phyloP scores from a whole-genome alignment of 1,140 invertebrate genomes.

The Macrosteles quadrilineatus region DNA sequence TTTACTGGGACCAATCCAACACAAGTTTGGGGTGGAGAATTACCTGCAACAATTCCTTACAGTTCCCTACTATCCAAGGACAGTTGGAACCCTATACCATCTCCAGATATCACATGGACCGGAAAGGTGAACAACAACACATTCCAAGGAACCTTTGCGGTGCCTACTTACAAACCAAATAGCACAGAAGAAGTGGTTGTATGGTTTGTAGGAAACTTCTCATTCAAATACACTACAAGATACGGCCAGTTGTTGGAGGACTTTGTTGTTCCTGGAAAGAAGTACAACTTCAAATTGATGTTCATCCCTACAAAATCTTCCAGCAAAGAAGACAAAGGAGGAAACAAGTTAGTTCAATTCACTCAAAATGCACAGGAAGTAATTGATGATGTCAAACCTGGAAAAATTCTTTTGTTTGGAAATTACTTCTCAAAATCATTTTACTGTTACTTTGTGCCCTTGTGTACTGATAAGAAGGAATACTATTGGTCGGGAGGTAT shows the following conservation, averaged over 20 bases:
- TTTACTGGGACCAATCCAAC: background rate
- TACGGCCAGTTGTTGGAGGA: background rate
- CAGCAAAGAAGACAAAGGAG: background rate
- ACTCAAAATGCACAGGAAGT: conserved; percentile 1
- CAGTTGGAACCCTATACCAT: conserved; percentile 17
- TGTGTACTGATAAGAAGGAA: conserved; percentile 20
- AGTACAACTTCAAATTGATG: conserved; percentile 14
- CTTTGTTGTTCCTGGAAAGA: conserved; percentile 10
- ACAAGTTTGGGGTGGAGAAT: conserved; percentile 25
- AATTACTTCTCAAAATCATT: conserved; percentile 35
- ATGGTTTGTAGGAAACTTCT: conserved; percentile 25
- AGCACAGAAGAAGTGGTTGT: background rate
- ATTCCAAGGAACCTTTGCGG: conserved; percentile 23
- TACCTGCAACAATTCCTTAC: conserved; percentile 31
- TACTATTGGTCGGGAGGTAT: conserved; percentile 16
- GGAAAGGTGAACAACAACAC: background rate
- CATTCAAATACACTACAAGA: conserved; percentile 17
- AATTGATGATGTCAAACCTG: conserved; percentile 1
- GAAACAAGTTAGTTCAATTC: background rate
- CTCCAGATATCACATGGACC: conserved; percentile 21
- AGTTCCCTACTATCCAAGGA: conserved; percentile 21
- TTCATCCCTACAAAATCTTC: background rate
- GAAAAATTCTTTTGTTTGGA: conserved; percentile 32
- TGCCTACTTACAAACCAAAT: conserved; percentile 15
- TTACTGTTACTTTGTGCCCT: conserved; percentile 34